These are phyloP conservation scores for Damaliscus lunatus DNA, from an alignment of 2,113 vertebrate species.

Conservation along the genomic window DNA sequence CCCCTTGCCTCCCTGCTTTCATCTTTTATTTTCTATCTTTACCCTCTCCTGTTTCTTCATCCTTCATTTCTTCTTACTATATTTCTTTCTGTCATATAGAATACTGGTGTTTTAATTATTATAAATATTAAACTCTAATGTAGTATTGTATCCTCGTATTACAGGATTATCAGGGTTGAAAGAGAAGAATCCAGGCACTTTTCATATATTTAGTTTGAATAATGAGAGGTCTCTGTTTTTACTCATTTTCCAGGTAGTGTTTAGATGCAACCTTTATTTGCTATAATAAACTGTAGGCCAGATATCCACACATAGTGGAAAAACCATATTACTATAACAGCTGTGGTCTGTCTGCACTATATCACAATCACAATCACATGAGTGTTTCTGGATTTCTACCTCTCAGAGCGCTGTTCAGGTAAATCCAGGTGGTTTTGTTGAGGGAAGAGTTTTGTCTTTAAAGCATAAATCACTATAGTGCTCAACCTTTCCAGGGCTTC, in stretches of 20 bases:
- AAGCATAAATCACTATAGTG: neutral
- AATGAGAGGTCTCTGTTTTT: neutral
- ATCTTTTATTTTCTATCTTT: neutral
- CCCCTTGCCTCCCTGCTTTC: neutral
- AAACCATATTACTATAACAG: neutral
- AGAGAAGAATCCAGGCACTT: neutral
- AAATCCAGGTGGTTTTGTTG: neutral
- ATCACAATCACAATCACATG: neutral
- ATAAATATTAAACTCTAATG: neutral
- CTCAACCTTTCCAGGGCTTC: neutral
- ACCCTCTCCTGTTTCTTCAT: neutral
- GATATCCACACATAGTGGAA: neutral
- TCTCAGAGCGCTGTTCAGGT: neutral
- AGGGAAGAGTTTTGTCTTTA: neutral
- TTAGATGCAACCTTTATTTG: slow-evolving; percentile 6
- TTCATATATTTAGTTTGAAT: neutral
- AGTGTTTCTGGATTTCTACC: neutral
- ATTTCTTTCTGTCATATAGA: neutral
- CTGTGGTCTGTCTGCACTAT: neutral
- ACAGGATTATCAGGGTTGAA: neutral
- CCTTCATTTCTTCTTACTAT: neutral
- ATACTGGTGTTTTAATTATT: neutral
- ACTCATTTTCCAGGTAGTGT: neutral
- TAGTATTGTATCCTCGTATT: neutral
- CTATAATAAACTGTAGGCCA: neutral